Conservation (phyloP, 2,113 vertebrate genomes). For the Planiliza haematocheilus region DNA sequence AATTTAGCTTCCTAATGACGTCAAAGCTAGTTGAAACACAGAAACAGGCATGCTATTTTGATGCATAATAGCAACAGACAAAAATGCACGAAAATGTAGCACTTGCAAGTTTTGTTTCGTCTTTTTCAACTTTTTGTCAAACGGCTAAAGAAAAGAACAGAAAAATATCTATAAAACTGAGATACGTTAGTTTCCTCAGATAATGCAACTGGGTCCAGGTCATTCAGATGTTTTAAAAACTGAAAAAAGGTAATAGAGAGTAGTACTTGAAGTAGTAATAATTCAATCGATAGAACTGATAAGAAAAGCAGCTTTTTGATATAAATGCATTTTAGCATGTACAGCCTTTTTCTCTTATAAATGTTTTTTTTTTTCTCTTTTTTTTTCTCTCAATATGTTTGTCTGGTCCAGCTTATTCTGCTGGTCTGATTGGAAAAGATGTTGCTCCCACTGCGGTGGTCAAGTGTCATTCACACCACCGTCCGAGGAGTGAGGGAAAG, state of each 20-base stretch:
- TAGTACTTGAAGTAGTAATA: conserved; percentile 79
- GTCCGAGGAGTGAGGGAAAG: conserved; percentile 62
- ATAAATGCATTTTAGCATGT: conserved; percentile 93
- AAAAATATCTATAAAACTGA: conserved; percentile 75
- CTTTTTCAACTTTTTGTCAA: conserved; percentile 68
- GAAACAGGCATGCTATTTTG: conserved; percentile 85
- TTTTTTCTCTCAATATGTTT: conserved; percentile 67
- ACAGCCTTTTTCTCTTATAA: conserved; percentile 88
- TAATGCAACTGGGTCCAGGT: conserved; percentile 78
- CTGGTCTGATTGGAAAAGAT: conserved; percentile 82
- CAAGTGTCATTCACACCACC: conserved; percentile 66
- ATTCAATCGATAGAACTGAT: conserved; percentile 83
- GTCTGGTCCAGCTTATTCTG: conserved; percentile 81
- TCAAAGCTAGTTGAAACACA: conserved; percentile 82
- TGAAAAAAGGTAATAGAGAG: conserved; percentile 70
- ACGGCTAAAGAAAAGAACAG: conserved; percentile 65
- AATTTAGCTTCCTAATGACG: conserved; percentile 79
- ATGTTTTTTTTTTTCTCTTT: conserved; percentile 70
- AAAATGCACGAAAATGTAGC: conserved; percentile 82
- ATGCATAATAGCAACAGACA: conserved; percentile 83
- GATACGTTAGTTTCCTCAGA: conserved; percentile 72
- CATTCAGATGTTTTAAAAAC: conserved; percentile 76
- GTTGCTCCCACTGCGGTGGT: conserved; percentile 81
- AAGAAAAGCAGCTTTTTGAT: conserved; percentile 96
- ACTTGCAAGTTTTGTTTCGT: conserved; percentile 78